Evolutionary conservation across 64 coral and sea anemone genomes (phyloP).

Genomic region (Montipora capricornis): DNA sequence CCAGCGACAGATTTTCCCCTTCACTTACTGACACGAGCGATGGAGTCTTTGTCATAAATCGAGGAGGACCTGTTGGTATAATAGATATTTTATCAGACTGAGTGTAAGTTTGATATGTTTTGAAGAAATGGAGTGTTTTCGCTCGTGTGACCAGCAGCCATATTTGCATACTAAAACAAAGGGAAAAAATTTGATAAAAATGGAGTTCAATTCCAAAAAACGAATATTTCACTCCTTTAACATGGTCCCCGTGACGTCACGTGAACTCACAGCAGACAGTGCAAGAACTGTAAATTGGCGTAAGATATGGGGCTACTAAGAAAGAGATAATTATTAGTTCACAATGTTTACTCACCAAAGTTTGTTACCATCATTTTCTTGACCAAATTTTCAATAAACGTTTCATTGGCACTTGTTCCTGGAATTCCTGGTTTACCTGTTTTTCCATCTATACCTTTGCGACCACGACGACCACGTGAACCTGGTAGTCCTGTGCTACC

Average conservation of each 20-base stretch:
- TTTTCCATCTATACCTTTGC: not conserved
- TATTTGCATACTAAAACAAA: too few species aligned
- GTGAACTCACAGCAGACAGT: too few species aligned
- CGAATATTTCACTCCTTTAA: not conserved
- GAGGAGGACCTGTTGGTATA: constrained; percentile 25
- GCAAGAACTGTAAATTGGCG: too few species aligned
- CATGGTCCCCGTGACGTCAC: too few species aligned
- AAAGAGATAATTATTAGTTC: too few species aligned
- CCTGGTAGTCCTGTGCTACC: not conserved
- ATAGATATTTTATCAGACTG: not conserved
- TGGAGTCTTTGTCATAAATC: constrained; percentile 20
- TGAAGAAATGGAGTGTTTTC: too few species aligned
- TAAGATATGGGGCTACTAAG: too few species aligned
- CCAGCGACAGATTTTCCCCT: constrained; percentile 28
- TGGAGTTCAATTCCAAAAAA: not conserved
- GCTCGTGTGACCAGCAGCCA: too few species aligned
- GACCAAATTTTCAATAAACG: not conserved
- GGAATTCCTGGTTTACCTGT: not conserved
- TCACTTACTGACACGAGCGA: constrained; percentile 21
- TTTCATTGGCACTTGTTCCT: not conserved
- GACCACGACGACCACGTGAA: not conserved
- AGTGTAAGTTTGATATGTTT: not conserved
- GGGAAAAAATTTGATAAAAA: too few species aligned
- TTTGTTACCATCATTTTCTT: not conserved
- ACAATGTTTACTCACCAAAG: too few species aligned